Evolutionary conservation across 2,113 vertebrate genomes (phyloP), one percentile per base, ranked within the genome.

Genomic region (Erythrolamprus reginae): DNA sequence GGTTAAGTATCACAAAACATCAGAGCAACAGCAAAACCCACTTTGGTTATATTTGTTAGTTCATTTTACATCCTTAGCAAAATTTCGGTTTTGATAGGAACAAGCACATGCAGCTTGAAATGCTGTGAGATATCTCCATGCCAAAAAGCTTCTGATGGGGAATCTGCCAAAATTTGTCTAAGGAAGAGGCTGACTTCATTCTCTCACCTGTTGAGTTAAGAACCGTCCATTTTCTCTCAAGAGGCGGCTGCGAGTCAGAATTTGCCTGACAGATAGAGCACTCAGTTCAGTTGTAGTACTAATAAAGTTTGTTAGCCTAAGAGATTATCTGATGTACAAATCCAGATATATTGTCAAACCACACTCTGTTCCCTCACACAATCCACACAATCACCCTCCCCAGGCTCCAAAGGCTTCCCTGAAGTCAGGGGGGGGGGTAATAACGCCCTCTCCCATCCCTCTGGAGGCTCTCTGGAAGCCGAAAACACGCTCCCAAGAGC

Each of bases 141-240:
- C 12, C 52, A 47, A 83, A 24, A 10, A 84, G 17, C 52, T 56
- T 83, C 23, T 53, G 33, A 82, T 45, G 12, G 50, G 33, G 33
- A 4, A 6, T 38, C 89, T 89, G 48, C 48, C 61, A 82, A 53
- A 15, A 33, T 10, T 2, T 17, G 28, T 65, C 50, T 5, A 33
- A 48, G 15, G 50, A 77, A 90, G 4, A 24, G 21, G 9, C 24
- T 48, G 26, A 12, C 10, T 21, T 45, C 21, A 17, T 10, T 50
- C 42, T 42, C 42, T 96, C 86, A 98, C 98, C 97, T 98, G 98
- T 93, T 95, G 95, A 15, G 98, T 97, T 47, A 98, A 95, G 92
- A 98, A 98, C 90, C 97, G 98, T 42, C 98, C 98, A 56, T 98
- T 98, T 93, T 98, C 98, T 90, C 98, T 87, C 90, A 98, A 96